A percentile compares a stretch with the other conserved stretches of the same genome.
These are phyloP conservation scores for Microctonus brassicae DNA, from an alignment of 2,888 invertebrate genomes.

Conservation along the genomic window DNA sequence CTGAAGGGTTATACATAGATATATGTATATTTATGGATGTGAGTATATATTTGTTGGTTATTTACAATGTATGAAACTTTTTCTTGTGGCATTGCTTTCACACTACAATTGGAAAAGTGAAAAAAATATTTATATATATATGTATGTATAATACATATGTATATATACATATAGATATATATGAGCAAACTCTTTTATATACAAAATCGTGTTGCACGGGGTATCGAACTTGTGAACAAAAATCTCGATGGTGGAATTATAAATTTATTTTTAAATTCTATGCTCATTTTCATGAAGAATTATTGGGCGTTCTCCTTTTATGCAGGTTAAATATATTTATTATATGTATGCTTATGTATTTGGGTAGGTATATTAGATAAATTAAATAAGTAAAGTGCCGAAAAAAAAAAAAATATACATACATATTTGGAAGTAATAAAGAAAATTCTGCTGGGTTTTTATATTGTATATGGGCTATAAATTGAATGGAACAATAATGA, in stretches of 20 bases:
- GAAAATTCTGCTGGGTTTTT: not conserved
- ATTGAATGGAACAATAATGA: constrained; percentile 4
- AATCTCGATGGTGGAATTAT: not conserved
- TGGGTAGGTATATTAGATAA: too few species aligned
- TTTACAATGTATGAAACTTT: not conserved
- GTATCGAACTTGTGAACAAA: constrained; percentile 35
- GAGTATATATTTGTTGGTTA: not conserved
- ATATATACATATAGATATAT: too few species aligned
- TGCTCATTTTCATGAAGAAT: not conserved
- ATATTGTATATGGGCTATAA: not conserved
- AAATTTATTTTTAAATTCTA: too few species aligned
- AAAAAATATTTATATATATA: not conserved
- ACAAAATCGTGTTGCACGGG: constrained; percentile 42
- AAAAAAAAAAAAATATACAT: not conserved
- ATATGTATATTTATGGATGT: constrained; percentile 1
- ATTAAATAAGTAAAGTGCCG: not conserved
- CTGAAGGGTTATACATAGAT: not conserved
- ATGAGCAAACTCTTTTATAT: constrained; percentile 12
- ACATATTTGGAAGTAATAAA: constrained; percentile 6
- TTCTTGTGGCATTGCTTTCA: not conserved
- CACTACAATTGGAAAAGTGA: constrained; percentile 31
- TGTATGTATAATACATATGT: too few species aligned
- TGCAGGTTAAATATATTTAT: too few species aligned
- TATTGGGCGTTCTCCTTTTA: constrained; percentile 5
- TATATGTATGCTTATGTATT: too few species aligned